A percentile compares a stretch with the other conserved stretches of the same genome.
Conservation (phyloP, 2,113 vertebrate genomes). For the Sterna hirundo region DNA sequence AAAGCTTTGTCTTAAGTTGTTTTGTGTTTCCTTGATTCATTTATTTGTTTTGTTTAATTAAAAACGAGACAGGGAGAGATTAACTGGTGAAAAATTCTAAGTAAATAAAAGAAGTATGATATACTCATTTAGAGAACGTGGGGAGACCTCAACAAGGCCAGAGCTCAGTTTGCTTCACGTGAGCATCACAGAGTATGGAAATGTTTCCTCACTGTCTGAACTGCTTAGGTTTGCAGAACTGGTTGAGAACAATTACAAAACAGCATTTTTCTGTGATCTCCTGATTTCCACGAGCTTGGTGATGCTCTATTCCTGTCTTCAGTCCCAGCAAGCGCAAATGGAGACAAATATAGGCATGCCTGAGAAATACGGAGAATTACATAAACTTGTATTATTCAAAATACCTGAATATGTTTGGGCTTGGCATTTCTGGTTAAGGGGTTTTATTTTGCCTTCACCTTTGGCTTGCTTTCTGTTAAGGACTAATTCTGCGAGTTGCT, state of each 20-base stretch:
- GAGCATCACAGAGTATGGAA: neutral
- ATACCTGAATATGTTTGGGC: neutral
- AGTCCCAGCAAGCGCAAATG: neutral
- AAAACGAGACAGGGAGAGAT: neutral
- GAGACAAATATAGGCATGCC: neutral
- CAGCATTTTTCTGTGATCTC: conserved; percentile 13
- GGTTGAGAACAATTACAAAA: conserved; percentile 1
- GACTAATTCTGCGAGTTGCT: neutral
- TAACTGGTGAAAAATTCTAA: neutral
- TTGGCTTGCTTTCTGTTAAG: neutral
- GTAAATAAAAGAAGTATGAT: neutral
- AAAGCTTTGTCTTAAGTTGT: neutral
- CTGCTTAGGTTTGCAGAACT: conserved; percentile 7
- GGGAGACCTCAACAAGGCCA: neutral
- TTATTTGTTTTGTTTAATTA: neutral
- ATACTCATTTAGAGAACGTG: neutral
- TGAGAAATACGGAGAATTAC: neutral
- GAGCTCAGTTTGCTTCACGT: neutral
- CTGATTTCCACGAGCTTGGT: neutral
- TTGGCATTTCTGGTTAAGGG: neutral
- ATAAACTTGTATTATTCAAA: neutral
- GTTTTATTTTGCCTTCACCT: neutral
- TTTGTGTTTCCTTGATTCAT: neutral
- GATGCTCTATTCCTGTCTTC: neutral
- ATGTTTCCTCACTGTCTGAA: neutral